These are phyloP conservation scores for Malurus melanocephalus DNA, from an alignment of 2,113 vertebrate genomes.

Conservation along the genomic window DNA sequence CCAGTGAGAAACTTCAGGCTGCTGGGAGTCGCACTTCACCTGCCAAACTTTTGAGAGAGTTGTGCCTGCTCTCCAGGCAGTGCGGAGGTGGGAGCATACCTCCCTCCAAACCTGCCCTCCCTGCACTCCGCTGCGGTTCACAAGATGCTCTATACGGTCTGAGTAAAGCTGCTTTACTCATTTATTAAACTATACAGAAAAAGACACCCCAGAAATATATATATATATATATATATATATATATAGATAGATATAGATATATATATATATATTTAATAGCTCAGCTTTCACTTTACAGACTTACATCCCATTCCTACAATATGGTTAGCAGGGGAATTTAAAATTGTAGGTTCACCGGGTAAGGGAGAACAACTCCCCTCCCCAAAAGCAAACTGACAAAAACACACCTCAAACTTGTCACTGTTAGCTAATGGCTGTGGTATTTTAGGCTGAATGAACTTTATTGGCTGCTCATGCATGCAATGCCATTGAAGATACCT, in stretches of 20 bases:
- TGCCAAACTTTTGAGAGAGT: neutral
- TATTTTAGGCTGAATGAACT: neutral
- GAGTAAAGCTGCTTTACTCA: neutral
- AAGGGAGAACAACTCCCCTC: neutral
- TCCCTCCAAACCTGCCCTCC: neutral
- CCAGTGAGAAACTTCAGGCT: neutral
- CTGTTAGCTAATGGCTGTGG: neutral
- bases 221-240: neutral
- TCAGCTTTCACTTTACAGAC: neutral
- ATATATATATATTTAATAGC: neutral
- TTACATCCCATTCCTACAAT: neutral
- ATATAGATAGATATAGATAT: too few species aligned
- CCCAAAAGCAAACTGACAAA: neutral
- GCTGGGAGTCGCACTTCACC: rapidly evolving
- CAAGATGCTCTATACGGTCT: neutral
- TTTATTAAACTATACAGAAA: neutral
- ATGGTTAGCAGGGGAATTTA: neutral
- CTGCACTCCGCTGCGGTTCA: rapidly evolving
- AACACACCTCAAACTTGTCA: rapidly evolving
- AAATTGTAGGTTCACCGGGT: neutral
- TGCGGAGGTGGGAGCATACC: neutral
- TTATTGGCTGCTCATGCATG: rapidly evolving
- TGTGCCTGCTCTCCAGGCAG: neutral
- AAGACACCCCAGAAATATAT: neutral
- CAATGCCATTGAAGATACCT: neutral